Conservation (phyloP, 2,113 vertebrate genomes). For the Perognathus longimembris region DNA sequence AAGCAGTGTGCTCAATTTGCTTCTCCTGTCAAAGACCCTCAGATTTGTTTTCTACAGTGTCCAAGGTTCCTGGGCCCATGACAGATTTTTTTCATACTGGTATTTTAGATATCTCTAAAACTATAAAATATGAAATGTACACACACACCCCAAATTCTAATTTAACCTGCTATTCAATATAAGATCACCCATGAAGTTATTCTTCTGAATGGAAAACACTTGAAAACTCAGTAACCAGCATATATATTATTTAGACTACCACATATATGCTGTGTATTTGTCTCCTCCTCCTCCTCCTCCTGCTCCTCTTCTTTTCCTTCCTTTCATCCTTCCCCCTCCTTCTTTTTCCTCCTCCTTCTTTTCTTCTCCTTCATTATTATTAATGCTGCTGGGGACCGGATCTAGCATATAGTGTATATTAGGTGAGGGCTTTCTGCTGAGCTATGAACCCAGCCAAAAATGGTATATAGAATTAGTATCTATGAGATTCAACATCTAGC, state of each 20-base stretch:
- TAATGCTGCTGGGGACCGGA: background rate
- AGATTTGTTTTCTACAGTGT: background rate
- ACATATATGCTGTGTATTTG: background rate
- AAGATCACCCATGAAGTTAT: background rate
- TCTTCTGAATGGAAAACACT: background rate
- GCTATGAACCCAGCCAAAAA: background rate
- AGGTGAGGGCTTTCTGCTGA: background rate
- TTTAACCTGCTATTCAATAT: slow-evolving; percentile 5
- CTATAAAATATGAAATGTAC: background rate
- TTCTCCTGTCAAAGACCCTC: background rate
- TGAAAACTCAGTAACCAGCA: background rate
- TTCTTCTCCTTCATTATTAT: too few relatives aligned
- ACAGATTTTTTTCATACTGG: background rate
- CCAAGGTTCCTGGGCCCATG: background rate
- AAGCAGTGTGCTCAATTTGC: background rate
- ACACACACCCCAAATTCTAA: background rate
- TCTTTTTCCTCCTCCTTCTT: too few relatives aligned
- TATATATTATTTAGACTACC: background rate
- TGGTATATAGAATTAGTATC: background rate
- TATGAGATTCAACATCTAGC: background rate
- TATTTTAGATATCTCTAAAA: background rate
- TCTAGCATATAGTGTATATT: too few relatives aligned
- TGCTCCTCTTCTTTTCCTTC: too few relatives aligned
- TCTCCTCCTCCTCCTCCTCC: too few relatives aligned
- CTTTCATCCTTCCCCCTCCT: too few relatives aligned